These are phyloP conservation scores for Dendrolimus punctatus DNA, from an alignment of 1,140 invertebrate genomes.

Conservation along the genomic window DNA sequence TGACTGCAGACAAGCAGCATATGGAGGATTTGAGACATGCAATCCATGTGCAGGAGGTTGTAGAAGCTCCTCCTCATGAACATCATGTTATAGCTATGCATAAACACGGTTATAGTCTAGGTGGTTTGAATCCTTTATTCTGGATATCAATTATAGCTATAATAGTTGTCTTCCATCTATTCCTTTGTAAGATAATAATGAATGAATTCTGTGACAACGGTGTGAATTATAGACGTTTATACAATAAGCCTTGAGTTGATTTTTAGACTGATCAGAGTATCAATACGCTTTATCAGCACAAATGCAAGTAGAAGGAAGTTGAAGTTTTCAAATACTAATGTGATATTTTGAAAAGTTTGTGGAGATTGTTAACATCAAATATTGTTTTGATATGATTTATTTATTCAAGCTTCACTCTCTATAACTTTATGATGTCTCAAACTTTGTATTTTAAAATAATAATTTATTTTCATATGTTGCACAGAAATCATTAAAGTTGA, in stretches of 20 bases:
- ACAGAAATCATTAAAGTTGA: too few relatives aligned
- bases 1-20: slow-evolving; percentile 91
- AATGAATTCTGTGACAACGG: slow-evolving; percentile 88
- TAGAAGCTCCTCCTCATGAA: slow-evolving; percentile 91
- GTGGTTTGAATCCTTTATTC: slow-evolving; percentile 92
- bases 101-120: slow-evolving; percentile 91
- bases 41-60: slow-evolving; percentile 92
- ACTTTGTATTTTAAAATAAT: background rate
- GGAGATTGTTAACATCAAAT: background rate
- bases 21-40: slow-evolving; percentile 93
- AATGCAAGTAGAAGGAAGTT: too few relatives aligned
- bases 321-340: too few relatives aligned
- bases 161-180: slow-evolving; percentile 94
- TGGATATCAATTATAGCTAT: slow-evolving; percentile 93
- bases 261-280: too few relatives aligned
- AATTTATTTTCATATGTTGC: background rate
- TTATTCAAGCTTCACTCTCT: background rate
- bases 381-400: background rate
- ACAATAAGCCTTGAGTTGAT: slow-evolving; percentile 75
- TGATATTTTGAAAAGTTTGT: too few relatives aligned
- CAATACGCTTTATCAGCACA: slow-evolving; percentile 8
- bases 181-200: slow-evolving; percentile 94
- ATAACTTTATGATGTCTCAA: background rate
- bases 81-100: slow-evolving; percentile 93
- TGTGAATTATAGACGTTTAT: slow-evolving; percentile 77